Evolutionary conservation across 2,888 invertebrate species (phyloP).

Genomic region (Ophion ellenae): DNA sequence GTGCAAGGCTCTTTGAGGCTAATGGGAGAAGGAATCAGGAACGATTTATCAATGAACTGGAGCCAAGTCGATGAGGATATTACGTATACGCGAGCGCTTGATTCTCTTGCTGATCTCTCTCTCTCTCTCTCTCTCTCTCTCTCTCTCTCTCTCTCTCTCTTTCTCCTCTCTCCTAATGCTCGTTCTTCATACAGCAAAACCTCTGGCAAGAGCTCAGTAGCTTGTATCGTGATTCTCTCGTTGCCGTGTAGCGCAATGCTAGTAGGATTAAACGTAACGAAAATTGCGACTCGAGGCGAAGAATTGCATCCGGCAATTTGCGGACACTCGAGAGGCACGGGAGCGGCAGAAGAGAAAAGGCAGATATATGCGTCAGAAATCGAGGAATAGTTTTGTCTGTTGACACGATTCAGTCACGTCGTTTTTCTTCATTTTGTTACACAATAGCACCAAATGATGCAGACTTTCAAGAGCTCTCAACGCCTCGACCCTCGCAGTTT

Average conservation of each 20-base stretch:
- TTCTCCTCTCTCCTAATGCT: conserved; percentile 18
- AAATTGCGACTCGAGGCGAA: conserved; percentile 66
- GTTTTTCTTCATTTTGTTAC: conserved; percentile 12
- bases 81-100: conserved; percentile 37
- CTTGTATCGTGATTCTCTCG: conserved; percentile 58
- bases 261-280: conserved; percentile 66
- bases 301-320: conserved; percentile 70
- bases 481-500: neutral
- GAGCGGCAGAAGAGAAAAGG: conserved; percentile 47
- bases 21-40: conserved; percentile 58
- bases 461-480: conserved; percentile 5
- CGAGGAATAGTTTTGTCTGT: conserved; percentile 33
- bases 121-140: conserved; percentile 2
- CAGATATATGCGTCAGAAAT: conserved; percentile 25
- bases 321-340: conserved; percentile 53
- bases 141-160: conserved; percentile 19
- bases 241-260: conserved; percentile 56
- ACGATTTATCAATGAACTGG: conserved; percentile 65
- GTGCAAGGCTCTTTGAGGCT: conserved; percentile 35
- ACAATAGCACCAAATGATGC: neutral
- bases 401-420: conserved; percentile 36
- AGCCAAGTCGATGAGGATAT: conserved; percentile 57
- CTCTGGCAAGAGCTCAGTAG: conserved; percentile 41
- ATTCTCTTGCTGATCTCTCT: conserved; percentile 22
- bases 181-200: conserved; percentile 45